Percentiles rank a stretch among this genome's conserved stretches.
phyloP scores from a whole-genome alignment of 1,140 invertebrate species.

The Phortica variegata region DNA sequence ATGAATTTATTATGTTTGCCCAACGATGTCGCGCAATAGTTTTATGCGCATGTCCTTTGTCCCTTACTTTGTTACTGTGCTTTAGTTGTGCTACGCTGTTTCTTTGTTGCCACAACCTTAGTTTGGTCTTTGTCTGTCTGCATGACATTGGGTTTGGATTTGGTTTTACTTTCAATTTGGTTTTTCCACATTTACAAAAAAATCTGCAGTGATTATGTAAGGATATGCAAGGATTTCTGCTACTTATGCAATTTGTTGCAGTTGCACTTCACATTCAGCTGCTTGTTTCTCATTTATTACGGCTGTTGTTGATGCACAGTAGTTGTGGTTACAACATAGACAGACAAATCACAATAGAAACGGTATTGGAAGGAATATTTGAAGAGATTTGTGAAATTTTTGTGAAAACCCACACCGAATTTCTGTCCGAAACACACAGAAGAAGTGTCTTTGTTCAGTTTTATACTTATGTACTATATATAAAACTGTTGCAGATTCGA shows the following conservation, averaged over 20 bases:
- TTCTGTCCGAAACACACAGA: too few relatives aligned
- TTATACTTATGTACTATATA: too few relatives aligned
- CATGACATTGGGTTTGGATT: conserved; percentile 17
- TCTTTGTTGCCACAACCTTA: conserved; percentile 5
- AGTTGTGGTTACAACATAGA: too few relatives aligned
- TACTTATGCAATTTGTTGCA: conserved; percentile 50
- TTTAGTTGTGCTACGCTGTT: conserved; percentile 14
- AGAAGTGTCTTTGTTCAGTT: too few relatives aligned
- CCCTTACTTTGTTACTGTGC: conserved; percentile 24
- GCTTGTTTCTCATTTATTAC: not conserved
- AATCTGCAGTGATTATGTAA: conserved; percentile 17
- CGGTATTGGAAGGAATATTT: too few relatives aligned
- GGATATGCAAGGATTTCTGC: too few relatives aligned
- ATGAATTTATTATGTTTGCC: conserved; percentile 37
- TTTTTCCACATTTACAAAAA: conserved; percentile 5
- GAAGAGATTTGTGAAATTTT: too few relatives aligned
- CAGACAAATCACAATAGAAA: too few relatives aligned
- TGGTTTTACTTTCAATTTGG: conserved; percentile 9
- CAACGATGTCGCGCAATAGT: conserved; percentile 22
- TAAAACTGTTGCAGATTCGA: too few relatives aligned
- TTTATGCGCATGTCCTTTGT: conserved; percentile 35
- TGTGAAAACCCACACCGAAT: too few relatives aligned
- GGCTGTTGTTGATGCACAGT: conserved; percentile 22
- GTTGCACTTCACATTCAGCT: conserved; percentile 16
- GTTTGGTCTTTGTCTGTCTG: conserved; percentile 3